These are phyloP conservation scores for Hirtodrosophila cameraria DNA, from an alignment of 2,888 invertebrate genomes.

Conservation along the genomic window DNA sequence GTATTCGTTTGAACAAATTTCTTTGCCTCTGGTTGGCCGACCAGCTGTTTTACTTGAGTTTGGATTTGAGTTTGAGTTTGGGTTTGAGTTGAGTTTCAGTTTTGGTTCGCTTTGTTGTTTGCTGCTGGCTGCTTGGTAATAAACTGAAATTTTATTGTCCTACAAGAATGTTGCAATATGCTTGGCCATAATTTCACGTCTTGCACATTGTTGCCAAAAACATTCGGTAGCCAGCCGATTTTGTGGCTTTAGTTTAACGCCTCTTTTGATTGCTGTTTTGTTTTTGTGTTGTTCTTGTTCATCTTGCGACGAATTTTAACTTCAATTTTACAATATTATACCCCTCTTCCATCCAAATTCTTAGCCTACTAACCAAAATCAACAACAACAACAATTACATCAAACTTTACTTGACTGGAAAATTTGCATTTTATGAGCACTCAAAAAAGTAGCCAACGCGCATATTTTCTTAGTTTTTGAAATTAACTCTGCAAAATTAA, in stretches of 20 bases:
- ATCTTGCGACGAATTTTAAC: conserved; percentile 2
- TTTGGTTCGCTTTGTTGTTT: conserved; percentile 7
- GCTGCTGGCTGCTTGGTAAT: conserved; percentile 57
- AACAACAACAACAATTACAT: conserved; percentile 6
- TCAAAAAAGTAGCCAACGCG: conserved; percentile 8
- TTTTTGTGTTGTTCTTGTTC: conserved; percentile 5
- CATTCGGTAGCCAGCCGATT: conserved; percentile 42
- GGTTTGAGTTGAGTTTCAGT: neutral
- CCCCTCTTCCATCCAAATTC: too few relatives aligned
- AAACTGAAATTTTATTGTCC: conserved; percentile 80
- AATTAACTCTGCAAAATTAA: conserved; percentile 6
- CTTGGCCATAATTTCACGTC: conserved; percentile 73
- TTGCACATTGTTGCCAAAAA: conserved; percentile 71
- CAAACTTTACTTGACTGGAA: conserved; percentile 21
- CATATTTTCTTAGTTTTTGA: conserved; percentile 6
- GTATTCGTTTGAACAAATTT: conserved; percentile 39
- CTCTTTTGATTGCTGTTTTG: conserved; percentile 54
- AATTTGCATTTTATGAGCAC: conserved; percentile 42
- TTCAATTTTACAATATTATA: too few relatives aligned
- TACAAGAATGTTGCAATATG: conserved; percentile 82
- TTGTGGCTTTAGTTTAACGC: conserved; percentile 58
- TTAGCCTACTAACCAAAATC: too few relatives aligned
- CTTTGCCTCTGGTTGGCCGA: conserved; percentile 35
- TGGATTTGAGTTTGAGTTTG: conserved; percentile 3
- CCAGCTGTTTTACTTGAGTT: conserved; percentile 19